A percentile compares a stretch with the other conserved stretches of the same genome.
Evolutionary conservation across 2,888 invertebrate genomes (phyloP).

Genomic region (Allacma fusca): DNA sequence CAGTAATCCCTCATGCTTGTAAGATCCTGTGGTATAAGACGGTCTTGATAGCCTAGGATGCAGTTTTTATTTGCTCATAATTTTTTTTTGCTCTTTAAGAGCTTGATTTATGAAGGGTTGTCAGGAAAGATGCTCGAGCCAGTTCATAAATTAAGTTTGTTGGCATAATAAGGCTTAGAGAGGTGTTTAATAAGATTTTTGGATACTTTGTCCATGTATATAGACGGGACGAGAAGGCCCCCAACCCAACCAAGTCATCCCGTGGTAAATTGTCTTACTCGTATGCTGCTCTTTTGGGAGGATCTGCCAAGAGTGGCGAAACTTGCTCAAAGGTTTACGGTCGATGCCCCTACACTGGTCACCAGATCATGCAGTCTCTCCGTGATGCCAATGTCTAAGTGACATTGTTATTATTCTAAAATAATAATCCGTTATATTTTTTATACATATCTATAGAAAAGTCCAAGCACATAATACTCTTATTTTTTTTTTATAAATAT

Average conservation of each 20-base stretch:
- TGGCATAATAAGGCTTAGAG: no score
- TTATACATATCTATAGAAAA: no score
- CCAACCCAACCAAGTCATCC: conserved; percentile 53
- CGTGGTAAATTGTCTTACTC: conserved; percentile 57
- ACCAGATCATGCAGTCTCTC: conserved; percentile 54
- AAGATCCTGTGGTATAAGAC: no score
- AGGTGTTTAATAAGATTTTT: background rate
- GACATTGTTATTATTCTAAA: no score
- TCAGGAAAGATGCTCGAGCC: background rate
- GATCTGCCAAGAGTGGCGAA: conserved; percentile 50
- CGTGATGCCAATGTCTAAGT: conserved; percentile 55
- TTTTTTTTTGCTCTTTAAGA: background rate
- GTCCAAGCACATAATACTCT: no score
- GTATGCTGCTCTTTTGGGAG: conserved; percentile 57
- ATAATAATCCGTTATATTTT: no score
- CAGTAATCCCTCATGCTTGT: no score
- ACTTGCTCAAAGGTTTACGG: conserved; percentile 57
- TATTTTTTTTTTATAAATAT: no score
- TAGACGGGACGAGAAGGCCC: conserved; percentile 59
- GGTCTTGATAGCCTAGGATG: no score
- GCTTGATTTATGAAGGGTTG: background rate
- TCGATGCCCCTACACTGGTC: conserved; percentile 53
- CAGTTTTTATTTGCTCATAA: background rate
- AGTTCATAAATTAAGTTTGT: no score
- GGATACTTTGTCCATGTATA: no score